These are phyloP conservation scores for Oikopleura albicans DNA, from an alignment of 23 tunicate species.

Conservation along the genomic window DNA sequence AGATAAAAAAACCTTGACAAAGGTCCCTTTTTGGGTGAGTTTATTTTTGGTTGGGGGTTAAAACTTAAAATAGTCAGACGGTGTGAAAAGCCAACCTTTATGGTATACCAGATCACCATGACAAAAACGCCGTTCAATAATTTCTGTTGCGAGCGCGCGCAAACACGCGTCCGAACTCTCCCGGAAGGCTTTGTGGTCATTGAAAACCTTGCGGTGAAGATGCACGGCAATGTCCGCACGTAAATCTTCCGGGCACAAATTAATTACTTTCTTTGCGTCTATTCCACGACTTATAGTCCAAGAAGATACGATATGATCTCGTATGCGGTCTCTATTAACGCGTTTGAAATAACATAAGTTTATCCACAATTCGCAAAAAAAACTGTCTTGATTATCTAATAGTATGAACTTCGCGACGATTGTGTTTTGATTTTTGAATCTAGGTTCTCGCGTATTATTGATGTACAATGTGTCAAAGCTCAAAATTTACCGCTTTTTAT, in stretches of 20 bases:
- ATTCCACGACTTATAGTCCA: neutral
- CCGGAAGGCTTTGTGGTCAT: slow-evolving; percentile 14
- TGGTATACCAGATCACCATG: neutral
- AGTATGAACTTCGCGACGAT: no score
- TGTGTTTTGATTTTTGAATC: no score
- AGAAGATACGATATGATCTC: slow-evolving; percentile 4
- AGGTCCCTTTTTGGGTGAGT: no score
- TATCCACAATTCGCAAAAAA: no score
- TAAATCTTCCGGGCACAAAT: slow-evolving; percentile 6
- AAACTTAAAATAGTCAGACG: no score
- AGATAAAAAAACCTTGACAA: no score
- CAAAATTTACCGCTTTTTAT: no score
- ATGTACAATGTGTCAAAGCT: no score
- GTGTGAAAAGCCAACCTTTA: neutral
- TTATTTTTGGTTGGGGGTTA: no score
- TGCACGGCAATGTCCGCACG: slow-evolving; percentile 7
- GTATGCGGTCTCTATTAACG: neutral
- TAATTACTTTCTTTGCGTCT: neutral
- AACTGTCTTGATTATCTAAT: no score
- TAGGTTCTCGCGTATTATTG: no score
- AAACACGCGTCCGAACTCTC: slow-evolving; percentile 11
- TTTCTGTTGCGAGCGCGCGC: slow-evolving; percentile 1
- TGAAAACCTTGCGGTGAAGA: slow-evolving; percentile 15
- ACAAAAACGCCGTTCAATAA: neutral
- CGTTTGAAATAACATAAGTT: no score